Evolutionary conservation across 2,888 invertebrate species (phyloP).

Genomic region (Lycocerus yunnanus): DNA sequence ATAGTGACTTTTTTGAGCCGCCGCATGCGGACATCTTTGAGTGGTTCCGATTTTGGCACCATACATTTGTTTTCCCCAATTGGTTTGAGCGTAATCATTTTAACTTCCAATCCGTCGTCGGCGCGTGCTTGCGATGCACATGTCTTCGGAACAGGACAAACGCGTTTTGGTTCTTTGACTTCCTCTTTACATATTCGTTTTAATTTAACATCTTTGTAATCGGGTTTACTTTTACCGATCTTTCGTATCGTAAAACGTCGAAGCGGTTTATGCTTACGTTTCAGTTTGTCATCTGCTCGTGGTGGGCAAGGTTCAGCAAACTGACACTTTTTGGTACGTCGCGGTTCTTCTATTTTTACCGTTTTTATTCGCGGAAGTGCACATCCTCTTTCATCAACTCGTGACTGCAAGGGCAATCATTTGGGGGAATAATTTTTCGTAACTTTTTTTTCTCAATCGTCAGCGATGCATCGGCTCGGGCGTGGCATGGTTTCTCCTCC

Average conservation of each 20-base stretch:
- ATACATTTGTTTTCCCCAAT: neutral
- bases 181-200: neutral
- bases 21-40: conserved; percentile 6
- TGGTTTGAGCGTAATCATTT: neutral
- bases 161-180: neutral
- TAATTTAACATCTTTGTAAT: neutral
- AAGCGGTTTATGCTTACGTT: neutral
- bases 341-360: conserved; percentile 9
- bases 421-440: neutral
- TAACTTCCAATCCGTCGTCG: conserved; percentile 25
- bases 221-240: neutral
- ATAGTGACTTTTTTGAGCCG: conserved; percentile 18
- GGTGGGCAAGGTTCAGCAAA: conserved; percentile 14
- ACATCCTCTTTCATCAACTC: neutral
- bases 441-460: conserved; percentile 20
- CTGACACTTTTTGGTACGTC: conserved; percentile 6
- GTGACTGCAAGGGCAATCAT: conserved; percentile 1
- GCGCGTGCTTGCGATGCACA: conserved; percentile 5
- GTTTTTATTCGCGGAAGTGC: conserved; percentile 9
- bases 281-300: neutral
- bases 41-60: neutral
- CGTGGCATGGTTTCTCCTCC: neutral
- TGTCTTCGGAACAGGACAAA: neutral
- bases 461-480: conserved; percentile 30
- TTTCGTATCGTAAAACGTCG: neutral